Evolutionary conservation across 1,140 invertebrate genomes (phyloP).

Genomic region (Sipha flava): DNA sequence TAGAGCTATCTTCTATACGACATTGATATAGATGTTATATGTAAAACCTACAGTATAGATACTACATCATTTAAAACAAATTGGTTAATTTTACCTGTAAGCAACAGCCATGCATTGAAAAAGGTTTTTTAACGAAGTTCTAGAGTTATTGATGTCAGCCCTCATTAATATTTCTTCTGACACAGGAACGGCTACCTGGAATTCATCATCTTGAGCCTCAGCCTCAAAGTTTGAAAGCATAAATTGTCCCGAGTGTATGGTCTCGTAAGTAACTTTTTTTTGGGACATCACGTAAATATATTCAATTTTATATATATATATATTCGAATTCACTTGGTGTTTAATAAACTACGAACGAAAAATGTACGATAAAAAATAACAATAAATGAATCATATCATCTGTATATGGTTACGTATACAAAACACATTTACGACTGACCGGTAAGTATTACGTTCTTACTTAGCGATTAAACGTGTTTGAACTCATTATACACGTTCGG

Average conservation of each 20-base stretch:
- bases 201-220: slow-evolving; percentile 80
- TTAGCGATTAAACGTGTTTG: neutral
- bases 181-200: slow-evolving; percentile 66
- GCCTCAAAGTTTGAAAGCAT: slow-evolving; percentile 96
- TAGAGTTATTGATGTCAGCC: slow-evolving; percentile 53
- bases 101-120: slow-evolving; percentile 95
- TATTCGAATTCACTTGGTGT: neutral
- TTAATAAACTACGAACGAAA: neutral
- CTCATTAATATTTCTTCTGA: slow-evolving; percentile 53
- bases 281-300: neutral
- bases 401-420: neutral
- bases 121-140: slow-evolving; percentile 85
- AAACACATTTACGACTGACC: neutral
- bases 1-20: too few relatives aligned
- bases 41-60: too few relatives aligned
- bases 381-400: neutral
- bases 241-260: slow-evolving; percentile 95
- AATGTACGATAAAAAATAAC: neutral
- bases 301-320: neutral
- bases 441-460: neutral
- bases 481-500: slow-evolving; percentile 6
- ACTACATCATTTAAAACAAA: too few relatives aligned
- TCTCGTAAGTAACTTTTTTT: slow-evolving; percentile 49
- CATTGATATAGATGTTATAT: too few relatives aligned
- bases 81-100: slow-evolving; percentile 94